A percentile compares a stretch with the other conserved stretches of the same genome.
phyloP scores from a whole-genome alignment of 2,797 vertebrate genomes.

The Parauchenoglanis punctatus region DNA sequence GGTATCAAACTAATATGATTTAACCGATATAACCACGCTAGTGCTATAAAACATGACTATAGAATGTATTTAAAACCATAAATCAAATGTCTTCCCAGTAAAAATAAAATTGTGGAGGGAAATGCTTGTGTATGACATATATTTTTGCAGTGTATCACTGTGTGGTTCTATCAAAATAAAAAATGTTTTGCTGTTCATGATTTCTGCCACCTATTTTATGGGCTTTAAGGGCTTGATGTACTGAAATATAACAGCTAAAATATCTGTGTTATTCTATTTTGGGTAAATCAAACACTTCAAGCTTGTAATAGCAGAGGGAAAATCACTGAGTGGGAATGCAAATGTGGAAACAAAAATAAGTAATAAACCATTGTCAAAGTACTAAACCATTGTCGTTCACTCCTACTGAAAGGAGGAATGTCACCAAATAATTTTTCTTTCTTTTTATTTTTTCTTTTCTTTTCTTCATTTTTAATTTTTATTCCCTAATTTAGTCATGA shows the following conservation, averaged over 20 bases:
- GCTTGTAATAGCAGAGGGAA: neutral
- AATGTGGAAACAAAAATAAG: neutral
- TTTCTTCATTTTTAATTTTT: neutral
- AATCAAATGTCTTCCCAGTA: neutral
- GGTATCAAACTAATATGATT: neutral
- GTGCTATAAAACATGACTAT: neutral
- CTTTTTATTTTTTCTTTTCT: neutral
- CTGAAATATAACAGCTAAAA: neutral
- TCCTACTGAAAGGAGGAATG: neutral
- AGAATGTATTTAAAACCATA: neutral
- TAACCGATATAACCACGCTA: neutral
- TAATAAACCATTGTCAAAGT: neutral
- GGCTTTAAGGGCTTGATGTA: neutral
- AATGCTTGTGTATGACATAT: neutral
- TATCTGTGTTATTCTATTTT: neutral
- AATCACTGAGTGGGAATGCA: neutral
- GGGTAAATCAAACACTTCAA: neutral
- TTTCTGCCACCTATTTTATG: neutral
- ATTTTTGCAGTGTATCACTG: no score
- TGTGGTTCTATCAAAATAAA: no score
- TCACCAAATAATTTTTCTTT: neutral
- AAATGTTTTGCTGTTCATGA: neutral
- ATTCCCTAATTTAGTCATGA: neutral
- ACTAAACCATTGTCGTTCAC: neutral
- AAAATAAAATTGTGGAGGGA: neutral